Evolutionary conservation across 2,797 vertebrate genomes (phyloP).

Genomic region (Leptodactylus fallax): DNA sequence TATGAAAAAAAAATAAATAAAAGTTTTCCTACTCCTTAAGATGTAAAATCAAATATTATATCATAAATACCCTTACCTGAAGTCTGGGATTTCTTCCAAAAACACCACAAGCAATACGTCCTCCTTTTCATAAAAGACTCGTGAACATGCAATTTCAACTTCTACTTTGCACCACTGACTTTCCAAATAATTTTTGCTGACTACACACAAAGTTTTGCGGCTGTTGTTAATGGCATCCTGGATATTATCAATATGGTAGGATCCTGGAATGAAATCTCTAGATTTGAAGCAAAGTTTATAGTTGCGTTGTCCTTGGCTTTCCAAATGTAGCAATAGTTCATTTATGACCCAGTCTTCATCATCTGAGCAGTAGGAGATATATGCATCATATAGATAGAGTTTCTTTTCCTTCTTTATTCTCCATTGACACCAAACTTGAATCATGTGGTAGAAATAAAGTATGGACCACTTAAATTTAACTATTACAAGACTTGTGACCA

Average conservation of each 20-base stretch:
- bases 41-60: not conserved
- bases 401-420: slow-evolving; percentile 1
- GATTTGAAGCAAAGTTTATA: slow-evolving; percentile 66
- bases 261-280: slow-evolving; percentile 66
- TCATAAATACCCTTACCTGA: slow-evolving; percentile 54
- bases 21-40: not conserved
- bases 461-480: slow-evolving; percentile 66
- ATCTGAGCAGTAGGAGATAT: slow-evolving; percentile 65
- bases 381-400: slow-evolving; percentile 65
- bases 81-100: slow-evolving; percentile 67
- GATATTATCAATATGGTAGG: slow-evolving; percentile 66
- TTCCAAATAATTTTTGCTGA: slow-evolving; percentile 63
- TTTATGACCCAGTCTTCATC: slow-evolving; percentile 66
- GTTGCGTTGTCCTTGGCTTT: slow-evolving; percentile 41
- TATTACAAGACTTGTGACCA: slow-evolving; percentile 46
- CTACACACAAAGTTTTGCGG: slow-evolving; percentile 66
- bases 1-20: too few relatives aligned
- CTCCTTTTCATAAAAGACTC: slow-evolving; percentile 62
- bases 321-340: slow-evolving; percentile 61
- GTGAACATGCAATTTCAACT: slow-evolving; percentile 65
- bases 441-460: slow-evolving; percentile 59
- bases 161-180: slow-evolving; percentile 67
- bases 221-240: slow-evolving; percentile 65
- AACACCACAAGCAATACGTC: slow-evolving; percentile 67
- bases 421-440: slow-evolving; percentile 58